Percentiles rank a stretch among this genome's conserved stretches.
phyloP scores from a whole-genome alignment of 2,888 invertebrate genomes.

The Autographa gamma region DNA sequence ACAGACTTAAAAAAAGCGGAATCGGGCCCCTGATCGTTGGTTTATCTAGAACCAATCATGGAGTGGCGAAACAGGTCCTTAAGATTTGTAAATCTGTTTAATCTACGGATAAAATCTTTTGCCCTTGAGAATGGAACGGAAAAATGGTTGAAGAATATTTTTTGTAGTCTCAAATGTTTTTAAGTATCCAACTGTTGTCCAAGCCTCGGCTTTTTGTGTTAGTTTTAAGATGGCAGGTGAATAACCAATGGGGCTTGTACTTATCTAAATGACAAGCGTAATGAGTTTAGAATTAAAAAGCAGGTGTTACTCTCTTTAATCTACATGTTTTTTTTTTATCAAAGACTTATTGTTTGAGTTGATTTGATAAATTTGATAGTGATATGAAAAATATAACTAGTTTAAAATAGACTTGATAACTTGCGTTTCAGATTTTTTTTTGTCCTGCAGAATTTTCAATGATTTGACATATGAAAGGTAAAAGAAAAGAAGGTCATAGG shows the following conservation, averaged over 20 bases:
- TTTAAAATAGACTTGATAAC: too few relatives aligned
- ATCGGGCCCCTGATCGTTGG: too few relatives aligned
- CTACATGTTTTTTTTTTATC: slow-evolving; percentile 13
- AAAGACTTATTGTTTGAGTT: background rate
- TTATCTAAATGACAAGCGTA: slow-evolving; percentile 30
- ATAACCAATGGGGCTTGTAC: slow-evolving; percentile 7
- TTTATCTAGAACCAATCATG: slow-evolving; percentile 8
- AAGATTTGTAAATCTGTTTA: slow-evolving; percentile 17
- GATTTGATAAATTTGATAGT: too few relatives aligned
- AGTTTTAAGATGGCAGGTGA: slow-evolving; percentile 37
- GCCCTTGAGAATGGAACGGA: background rate
- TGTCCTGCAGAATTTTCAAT: too few relatives aligned
- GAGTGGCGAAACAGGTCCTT: slow-evolving; percentile 11
- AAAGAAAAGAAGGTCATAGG: too few relatives aligned
- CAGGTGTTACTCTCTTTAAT: slow-evolving; percentile 21
- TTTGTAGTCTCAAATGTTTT: slow-evolving; percentile 11
- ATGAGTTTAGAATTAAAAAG: slow-evolving; percentile 13
- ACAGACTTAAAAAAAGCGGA: too few relatives aligned
- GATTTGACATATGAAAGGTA: too few relatives aligned
- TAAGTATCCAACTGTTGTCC: slow-evolving; percentile 24
- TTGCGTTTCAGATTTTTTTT: too few relatives aligned
- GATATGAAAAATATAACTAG: too few relatives aligned
- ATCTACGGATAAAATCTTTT: slow-evolving; percentile 14
- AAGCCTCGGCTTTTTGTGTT: slow-evolving; percentile 35
- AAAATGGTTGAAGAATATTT: background rate